These are phyloP conservation scores for Callocephalon fimbriatum DNA, from an alignment of 2,113 vertebrate species.

Conservation along the genomic window DNA sequence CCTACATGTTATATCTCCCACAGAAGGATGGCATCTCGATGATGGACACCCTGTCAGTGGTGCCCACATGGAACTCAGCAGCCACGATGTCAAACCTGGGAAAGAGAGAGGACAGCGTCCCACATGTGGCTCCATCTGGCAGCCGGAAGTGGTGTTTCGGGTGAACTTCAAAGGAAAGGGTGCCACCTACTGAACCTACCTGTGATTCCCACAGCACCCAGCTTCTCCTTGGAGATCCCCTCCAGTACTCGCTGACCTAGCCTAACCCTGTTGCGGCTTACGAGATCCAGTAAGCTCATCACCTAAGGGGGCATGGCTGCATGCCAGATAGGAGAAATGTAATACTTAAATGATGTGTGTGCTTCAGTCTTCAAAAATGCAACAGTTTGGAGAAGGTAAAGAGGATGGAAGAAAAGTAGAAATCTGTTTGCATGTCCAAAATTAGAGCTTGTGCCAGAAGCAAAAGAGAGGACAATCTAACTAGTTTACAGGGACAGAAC, in stretches of 20 bases:
- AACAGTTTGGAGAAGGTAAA: not conserved
- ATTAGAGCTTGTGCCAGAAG: not conserved
- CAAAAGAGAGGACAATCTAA: not conserved
- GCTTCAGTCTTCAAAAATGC: slow-evolving; percentile 25
- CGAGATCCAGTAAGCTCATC: slow-evolving; percentile 46
- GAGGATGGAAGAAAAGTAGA: not conserved
- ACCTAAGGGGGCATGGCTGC: slow-evolving; percentile 45
- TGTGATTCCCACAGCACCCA: not conserved
- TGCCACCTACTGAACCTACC: slow-evolving; percentile 29
- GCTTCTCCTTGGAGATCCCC: slow-evolving; percentile 19
- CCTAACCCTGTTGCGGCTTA: slow-evolving; percentile 27
- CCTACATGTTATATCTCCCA: not conserved
- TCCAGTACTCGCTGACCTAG: not conserved
- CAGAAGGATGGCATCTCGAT: not conserved
- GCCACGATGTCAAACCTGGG: rapidly evolving
- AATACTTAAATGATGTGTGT: slow-evolving; percentile 40
- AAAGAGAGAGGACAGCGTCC: not conserved
- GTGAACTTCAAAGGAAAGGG: not conserved
- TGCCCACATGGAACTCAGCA: not conserved
- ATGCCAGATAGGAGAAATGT: slow-evolving; percentile 66
- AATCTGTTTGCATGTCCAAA: not conserved
- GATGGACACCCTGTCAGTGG: rapidly evolving
- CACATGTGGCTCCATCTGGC: rapidly evolving
- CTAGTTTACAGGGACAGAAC: not conserved
- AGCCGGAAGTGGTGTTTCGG: rapidly evolving